Evolutionary conservation across 2,797 vertebrate genomes (phyloP).

Genomic region (Thalassophryne amazonica): DNA sequence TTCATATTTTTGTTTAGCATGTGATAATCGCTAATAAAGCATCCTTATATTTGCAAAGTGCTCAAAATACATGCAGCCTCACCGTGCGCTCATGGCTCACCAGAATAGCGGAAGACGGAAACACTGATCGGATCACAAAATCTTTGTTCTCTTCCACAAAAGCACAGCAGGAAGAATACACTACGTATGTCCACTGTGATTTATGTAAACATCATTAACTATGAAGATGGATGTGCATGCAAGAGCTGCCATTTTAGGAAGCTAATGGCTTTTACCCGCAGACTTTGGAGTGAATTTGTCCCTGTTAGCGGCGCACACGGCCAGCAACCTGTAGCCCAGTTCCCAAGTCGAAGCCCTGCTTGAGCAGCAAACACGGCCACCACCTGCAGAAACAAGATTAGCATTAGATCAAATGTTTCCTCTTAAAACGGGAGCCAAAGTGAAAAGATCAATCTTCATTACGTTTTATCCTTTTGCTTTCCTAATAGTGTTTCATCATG

Average conservation of each 20-base stretch:
- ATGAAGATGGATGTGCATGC: constrained; percentile 44
- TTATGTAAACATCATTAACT: constrained; percentile 18
- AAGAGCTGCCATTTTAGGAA: constrained; percentile 4
- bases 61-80: constrained; percentile 8
- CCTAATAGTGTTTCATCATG: constrained; percentile 31
- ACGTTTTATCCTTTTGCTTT: constrained; percentile 21
- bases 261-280: constrained; percentile 83
- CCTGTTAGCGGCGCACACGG: constrained; percentile 96
- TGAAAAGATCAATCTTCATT: too few species aligned
- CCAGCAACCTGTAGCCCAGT: constrained; percentile 95
- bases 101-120: neutral
- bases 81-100: neutral
- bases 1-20: too few species aligned
- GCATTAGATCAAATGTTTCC: neutral
- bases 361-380: constrained; percentile 96
- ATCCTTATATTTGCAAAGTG: neutral
- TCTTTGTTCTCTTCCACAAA: too few species aligned
- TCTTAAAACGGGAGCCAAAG: constrained; percentile 21
- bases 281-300: constrained; percentile 99
- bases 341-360: constrained; percentile 97
- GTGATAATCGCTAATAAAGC: neutral
- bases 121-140: constrained; percentile 15
- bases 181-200: constrained; percentile 1
- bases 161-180: constrained; percentile 3
- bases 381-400: constrained; percentile 75